A percentile compares a stretch with the other conserved stretches of the same genome.
Conservation (phyloP, 1,140 invertebrate species). For the Dryas iulia region DNA sequence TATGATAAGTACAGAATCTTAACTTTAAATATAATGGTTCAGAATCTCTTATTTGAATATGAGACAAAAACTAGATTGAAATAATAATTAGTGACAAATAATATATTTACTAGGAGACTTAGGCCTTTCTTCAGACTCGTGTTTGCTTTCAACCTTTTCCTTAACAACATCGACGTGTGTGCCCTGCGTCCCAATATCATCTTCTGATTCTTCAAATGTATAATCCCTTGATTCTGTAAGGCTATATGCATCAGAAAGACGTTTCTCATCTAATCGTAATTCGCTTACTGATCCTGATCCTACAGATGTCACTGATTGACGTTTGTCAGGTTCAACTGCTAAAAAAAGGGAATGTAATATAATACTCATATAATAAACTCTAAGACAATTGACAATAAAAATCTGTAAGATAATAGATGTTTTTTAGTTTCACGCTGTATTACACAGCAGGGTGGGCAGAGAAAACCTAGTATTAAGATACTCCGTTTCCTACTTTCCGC, state of each 20-base stretch:
- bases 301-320: constrained; percentile 70
- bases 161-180: constrained; percentile 61
- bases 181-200: constrained; percentile 71
- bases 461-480: too few species aligned
- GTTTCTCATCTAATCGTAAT: constrained; percentile 69
- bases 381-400: not conserved
- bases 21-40: too few species aligned
- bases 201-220: constrained; percentile 79
- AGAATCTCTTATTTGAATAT: too few species aligned
- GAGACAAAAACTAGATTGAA: not conserved
- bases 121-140: constrained; percentile 46
- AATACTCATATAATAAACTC: not conserved
- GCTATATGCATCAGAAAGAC: constrained; percentile 74
- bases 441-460: too few species aligned
- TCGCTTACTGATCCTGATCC: constrained; percentile 66
- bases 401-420: too few species aligned
- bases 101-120: constrained; percentile 39
- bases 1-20: too few species aligned
- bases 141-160: constrained; percentile 52
- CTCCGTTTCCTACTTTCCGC: too few species aligned
- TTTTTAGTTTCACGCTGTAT: too few species aligned
- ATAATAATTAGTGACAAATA: not conserved
- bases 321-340: constrained; percentile 53
- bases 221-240: constrained; percentile 78
- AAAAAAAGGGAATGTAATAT: constrained; percentile 18